These are phyloP conservation scores for Paramormyrops hopkinsi DNA, from an alignment of 2,797 vertebrate species.

Conservation along the genomic window DNA sequence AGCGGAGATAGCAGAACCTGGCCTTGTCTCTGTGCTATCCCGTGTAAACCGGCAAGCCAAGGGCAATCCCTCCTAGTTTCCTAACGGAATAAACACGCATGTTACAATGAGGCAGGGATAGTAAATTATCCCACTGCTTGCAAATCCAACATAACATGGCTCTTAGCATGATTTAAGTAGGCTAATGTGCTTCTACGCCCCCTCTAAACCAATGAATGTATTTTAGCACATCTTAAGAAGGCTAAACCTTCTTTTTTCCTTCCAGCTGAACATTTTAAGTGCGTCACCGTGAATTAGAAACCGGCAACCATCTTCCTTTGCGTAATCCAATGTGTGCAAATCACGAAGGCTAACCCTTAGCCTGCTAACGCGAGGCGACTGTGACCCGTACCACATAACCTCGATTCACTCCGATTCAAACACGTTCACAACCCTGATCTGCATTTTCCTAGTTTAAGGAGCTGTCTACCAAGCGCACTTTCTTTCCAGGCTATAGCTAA, in stretches of 20 bases:
- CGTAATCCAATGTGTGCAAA: neutral
- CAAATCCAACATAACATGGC: slow-evolving; percentile 7
- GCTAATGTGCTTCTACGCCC: neutral
- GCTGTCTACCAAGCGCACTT: neutral
- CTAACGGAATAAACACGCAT: neutral
- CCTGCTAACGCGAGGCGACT: neutral
- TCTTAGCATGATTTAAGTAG: slow-evolving; percentile 14
- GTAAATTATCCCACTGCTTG: neutral
- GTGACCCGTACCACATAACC: neutral
- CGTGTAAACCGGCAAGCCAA: neutral
- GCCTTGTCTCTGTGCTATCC: neutral
- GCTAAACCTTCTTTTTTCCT: neutral
- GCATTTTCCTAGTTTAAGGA: neutral
- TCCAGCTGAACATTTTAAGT: neutral
- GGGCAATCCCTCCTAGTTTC: neutral
- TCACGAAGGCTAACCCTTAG: neutral
- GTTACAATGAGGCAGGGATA: neutral
- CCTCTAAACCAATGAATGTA: slow-evolving; percentile 6
- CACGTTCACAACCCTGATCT: neutral
- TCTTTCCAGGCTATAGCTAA: neutral
- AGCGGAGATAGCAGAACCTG: neutral
- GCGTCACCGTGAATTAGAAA: neutral
- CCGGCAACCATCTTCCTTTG: neutral
- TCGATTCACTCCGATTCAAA: neutral
- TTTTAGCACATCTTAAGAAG: slow-evolving; percentile 5